Conservation (phyloP, 2,113 vertebrate species). For the Marcusenius ussheri region DNA sequence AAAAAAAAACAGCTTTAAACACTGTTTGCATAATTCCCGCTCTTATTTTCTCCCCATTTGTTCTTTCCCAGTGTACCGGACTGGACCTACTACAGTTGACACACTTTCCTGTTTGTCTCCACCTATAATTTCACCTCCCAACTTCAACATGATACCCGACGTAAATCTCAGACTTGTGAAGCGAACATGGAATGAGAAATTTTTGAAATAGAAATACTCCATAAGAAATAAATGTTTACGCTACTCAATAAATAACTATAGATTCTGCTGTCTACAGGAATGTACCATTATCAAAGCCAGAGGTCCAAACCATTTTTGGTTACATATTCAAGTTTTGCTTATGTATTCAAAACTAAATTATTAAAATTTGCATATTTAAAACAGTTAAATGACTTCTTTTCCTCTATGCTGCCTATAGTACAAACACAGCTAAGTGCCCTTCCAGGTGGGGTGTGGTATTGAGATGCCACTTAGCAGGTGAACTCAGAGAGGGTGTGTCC, state of each 20-base stretch:
- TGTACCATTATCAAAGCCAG: neutral
- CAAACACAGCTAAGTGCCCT: neutral
- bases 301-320: neutral
- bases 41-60: neutral
- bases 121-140: neutral
- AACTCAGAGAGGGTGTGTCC: neutral
- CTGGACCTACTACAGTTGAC: neutral
- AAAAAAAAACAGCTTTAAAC: neutral
- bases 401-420: neutral
- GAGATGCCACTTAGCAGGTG: neutral
- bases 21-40: neutral
- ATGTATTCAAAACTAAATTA: neutral
- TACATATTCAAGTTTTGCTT: neutral
- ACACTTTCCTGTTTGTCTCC: neutral
- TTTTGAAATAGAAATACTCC: neutral
- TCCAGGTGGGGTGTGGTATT: neutral
- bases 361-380: neutral
- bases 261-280: neutral
- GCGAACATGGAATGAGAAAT: neutral
- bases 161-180: neutral
- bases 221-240: neutral
- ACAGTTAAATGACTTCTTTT: neutral
- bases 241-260: neutral
- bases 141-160: neutral
- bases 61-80: neutral